Conservation (phyloP, 1,140 invertebrate genomes). For the Ruditapes philippinarum region DNA sequence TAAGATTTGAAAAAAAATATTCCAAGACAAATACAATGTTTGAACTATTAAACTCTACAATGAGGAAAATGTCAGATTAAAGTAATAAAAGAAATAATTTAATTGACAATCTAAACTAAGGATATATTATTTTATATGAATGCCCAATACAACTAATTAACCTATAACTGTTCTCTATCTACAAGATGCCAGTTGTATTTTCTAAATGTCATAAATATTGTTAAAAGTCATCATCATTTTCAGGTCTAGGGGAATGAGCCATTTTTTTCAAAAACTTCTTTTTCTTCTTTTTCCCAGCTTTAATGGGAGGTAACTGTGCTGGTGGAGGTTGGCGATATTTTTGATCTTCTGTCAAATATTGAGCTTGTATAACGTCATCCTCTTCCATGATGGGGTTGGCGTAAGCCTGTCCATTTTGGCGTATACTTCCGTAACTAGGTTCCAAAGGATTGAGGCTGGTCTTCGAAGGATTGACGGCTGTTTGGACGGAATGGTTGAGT, state of each 20-base stretch:
- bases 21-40: too few relatives aligned
- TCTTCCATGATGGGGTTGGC: background rate
- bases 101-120: background rate
- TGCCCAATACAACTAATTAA: background rate
- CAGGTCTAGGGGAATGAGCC: slow-evolving; percentile 35
- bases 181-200: too few relatives aligned
- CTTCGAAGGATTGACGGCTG: slow-evolving; percentile 36
- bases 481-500: slow-evolving; percentile 34
- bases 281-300: slow-evolving; percentile 64
- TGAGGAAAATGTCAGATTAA: too few relatives aligned
- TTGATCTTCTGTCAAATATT: slow-evolving; percentile 22
- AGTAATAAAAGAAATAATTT: too few relatives aligned
- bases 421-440: background rate
- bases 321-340: background rate
- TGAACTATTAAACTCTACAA: too few relatives aligned
- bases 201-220: too few relatives aligned
- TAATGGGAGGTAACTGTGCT: slow-evolving; percentile 65
- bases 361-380: slow-evolving; percentile 51
- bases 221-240: slow-evolving; percentile 46
- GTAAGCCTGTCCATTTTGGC: slow-evolving; percentile 6
- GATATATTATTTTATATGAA: background rate
- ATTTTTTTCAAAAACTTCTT: slow-evolving; percentile 73
- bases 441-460: slow-evolving; percentile 34
- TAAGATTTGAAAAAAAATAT: too few relatives aligned
- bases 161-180: too few relatives aligned